Percentiles rank a stretch among this genome's conserved stretches.
Evolutionary conservation across 1,140 invertebrate species (phyloP).

Genomic region (Drosophila nebulosa): DNA sequence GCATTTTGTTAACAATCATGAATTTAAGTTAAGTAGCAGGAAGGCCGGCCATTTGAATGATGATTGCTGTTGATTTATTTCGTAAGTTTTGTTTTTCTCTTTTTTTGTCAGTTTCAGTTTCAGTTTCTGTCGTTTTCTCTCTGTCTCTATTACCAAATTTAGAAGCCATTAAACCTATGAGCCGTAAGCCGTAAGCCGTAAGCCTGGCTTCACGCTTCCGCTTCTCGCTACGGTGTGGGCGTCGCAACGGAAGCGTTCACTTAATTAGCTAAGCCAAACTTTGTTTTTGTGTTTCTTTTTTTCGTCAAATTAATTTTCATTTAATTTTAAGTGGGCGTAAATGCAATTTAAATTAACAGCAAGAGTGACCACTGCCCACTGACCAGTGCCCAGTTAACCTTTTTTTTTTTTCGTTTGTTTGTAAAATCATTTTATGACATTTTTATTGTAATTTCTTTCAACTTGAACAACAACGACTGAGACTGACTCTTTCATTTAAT

Average conservation of each 20-base stretch:
- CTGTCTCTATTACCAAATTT: slow-evolving; percentile 45
- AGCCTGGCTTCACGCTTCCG: slow-evolving; percentile 64
- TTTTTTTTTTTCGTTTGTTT: slow-evolving; percentile 27
- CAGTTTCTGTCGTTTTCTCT: slow-evolving; percentile 10
- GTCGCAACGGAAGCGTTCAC: slow-evolving; percentile 57
- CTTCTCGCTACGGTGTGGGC: slow-evolving; percentile 20
- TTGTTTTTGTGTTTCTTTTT: slow-evolving; percentile 25
- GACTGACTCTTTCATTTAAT: background rate
- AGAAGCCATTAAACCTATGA: slow-evolving; percentile 51
- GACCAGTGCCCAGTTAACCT: slow-evolving; percentile 45
- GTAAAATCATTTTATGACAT: slow-evolving; percentile 49
- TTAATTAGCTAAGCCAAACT: slow-evolving; percentile 55
- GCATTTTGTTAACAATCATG: slow-evolving; percentile 60
- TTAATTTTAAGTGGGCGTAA: slow-evolving; percentile 76
- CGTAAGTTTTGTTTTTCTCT: slow-evolving; percentile 21
- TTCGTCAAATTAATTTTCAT: slow-evolving; percentile 74
- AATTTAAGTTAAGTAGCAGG: slow-evolving; percentile 31
- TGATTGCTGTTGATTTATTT: slow-evolving; percentile 2
- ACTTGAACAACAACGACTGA: background rate
- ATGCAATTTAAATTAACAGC: slow-evolving; percentile 77
- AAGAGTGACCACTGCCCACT: slow-evolving; percentile 20
- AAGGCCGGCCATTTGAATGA: slow-evolving; percentile 25
- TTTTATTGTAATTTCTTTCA: slow-evolving; percentile 54
- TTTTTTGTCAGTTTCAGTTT: slow-evolving; percentile 28
- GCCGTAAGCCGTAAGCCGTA: slow-evolving; percentile 20